These are phyloP conservation scores for Acestrorhynchus altus DNA, from an alignment of 2,797 vertebrate genomes.

Conservation along the genomic window DNA sequence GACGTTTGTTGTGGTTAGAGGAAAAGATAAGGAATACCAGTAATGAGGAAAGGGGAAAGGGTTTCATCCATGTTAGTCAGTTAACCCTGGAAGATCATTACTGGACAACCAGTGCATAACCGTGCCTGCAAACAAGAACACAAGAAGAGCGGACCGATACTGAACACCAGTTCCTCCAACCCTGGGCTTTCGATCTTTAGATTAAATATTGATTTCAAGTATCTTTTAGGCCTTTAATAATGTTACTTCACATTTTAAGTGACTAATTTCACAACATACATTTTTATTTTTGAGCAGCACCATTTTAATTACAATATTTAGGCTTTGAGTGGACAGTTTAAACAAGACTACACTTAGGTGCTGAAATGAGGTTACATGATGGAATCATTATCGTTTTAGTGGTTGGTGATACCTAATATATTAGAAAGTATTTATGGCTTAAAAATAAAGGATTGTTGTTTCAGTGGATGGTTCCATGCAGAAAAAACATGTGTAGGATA, in stretches of 20 bases:
- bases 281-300: too few relatives aligned
- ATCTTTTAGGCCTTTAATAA: too few relatives aligned
- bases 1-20: slow-evolving; percentile 20
- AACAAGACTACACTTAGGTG: background rate
- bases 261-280: too few relatives aligned
- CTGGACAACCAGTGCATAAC: slow-evolving; percentile 9
- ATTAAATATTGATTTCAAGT: too few relatives aligned
- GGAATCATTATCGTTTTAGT: too few relatives aligned
- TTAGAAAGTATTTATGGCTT: too few relatives aligned
- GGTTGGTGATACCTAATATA: too few relatives aligned
- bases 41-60: slow-evolving; percentile 42
- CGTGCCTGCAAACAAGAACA: slow-evolving; percentile 53
- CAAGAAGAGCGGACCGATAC: background rate
- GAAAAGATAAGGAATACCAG: slow-evolving; percentile 54
- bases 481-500: too few relatives aligned
- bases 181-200: background rate
- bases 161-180: background rate
- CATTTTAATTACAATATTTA: too few relatives aligned
- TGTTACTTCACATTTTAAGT: too few relatives aligned
- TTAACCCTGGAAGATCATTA: slow-evolving; percentile 30
- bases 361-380: too few relatives aligned
- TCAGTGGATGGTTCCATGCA: background rate
- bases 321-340: background rate
- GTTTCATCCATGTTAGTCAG: slow-evolving; percentile 52
- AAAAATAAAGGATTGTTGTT: too few relatives aligned